Base-by-base conservation (phyloP, 2,113 vertebrate species). In the Tupaia tana region DNA sequence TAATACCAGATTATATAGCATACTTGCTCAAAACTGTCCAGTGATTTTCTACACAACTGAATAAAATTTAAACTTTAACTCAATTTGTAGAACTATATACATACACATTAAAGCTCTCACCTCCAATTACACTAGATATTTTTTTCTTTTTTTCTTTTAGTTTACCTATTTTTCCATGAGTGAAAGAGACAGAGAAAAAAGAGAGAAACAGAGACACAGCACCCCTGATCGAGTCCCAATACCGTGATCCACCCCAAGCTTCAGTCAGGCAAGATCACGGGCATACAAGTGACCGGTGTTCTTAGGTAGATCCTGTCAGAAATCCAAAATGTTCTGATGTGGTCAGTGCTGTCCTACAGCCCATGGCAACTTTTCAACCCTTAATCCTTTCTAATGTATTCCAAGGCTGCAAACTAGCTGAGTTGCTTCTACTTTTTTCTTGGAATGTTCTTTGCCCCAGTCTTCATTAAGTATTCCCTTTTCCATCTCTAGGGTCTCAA, bases 51-150 rank as follows among this genome's bases (percentile, higher is more conserved):
- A 75, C 3, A 7, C 31, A 93, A 77, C 27, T 77, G 80, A 81
- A 73, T 92, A 92, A 91, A 95, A 95, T 29, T 78, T 67, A 91
- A 64, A 92, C 31, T 67, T 81, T 67, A 81, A 7, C 13, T 85
- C 13, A 15, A 5, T 11, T 67, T 29, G 4, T 61, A 89, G 25
- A 8, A 73, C 22, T 43, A 1, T 52, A 78, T 27, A 3, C 43
- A 90, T 6, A 29, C 43, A 90, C 7, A 29, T 61, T 3, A 0
- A 91, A 8, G 15, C 75, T 83, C 66, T 70, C 4, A 91, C 43
- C 25, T 63, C 25, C 81, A 66, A 54, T 61, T 12, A 79, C 9
- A 82, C 5, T 31, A n/a, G 14, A 8, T 43, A 43, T 43, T 43
- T 43, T 43, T 43, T 43, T 43, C 43, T 43, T 43, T 43, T 43